A percentile compares a stretch with the other conserved stretches of the same genome.
phyloP scores from a whole-genome alignment of 2,888 invertebrate species.

The Macrosoma leucophasiata region DNA sequence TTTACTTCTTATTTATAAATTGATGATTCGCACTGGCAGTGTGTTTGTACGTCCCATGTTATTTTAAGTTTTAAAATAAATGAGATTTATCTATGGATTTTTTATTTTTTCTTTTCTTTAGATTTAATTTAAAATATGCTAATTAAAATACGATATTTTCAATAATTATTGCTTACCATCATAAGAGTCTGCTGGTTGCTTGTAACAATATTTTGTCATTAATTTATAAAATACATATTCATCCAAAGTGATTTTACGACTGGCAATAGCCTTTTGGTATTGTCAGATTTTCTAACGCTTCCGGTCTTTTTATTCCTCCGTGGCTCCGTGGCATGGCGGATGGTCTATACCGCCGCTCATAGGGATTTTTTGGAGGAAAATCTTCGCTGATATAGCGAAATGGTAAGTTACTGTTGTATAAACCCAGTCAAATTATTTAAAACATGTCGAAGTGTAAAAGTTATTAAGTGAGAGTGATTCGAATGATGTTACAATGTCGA shows the following conservation, averaged over 20 bases:
- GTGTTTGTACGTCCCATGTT: too few species aligned
- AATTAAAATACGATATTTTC: too few species aligned
- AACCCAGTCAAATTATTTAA: constrained; percentile 28
- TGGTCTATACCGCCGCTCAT: constrained; percentile 62
- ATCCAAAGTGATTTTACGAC: constrained; percentile 27
- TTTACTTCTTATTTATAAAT: too few species aligned
- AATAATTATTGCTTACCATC: too few species aligned
- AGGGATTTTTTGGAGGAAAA: constrained; percentile 66
- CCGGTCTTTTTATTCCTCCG: constrained; percentile 74
- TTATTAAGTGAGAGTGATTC: constrained; percentile 36
- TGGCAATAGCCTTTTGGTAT: constrained; percentile 46
- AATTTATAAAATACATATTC: too few species aligned
- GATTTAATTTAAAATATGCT: too few species aligned
- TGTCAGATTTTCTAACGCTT: constrained; percentile 51
- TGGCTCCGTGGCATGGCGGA: constrained; percentile 77
- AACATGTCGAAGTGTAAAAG: constrained; percentile 30
- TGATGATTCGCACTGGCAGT: too few species aligned
- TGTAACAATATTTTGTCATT: too few species aligned
- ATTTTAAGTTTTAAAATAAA: too few species aligned
- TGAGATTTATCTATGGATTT: too few species aligned
- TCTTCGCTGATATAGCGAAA: constrained; percentile 69
- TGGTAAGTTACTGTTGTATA: constrained; percentile 53
- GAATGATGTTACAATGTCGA: constrained; percentile 23
- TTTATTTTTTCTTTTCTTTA: too few species aligned
- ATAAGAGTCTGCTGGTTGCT: too few species aligned